Evolutionary conservation across 1,140 invertebrate species (phyloP), one percentile per base, ranked within the genome.

Genomic region (Tribolium madens): DNA sequence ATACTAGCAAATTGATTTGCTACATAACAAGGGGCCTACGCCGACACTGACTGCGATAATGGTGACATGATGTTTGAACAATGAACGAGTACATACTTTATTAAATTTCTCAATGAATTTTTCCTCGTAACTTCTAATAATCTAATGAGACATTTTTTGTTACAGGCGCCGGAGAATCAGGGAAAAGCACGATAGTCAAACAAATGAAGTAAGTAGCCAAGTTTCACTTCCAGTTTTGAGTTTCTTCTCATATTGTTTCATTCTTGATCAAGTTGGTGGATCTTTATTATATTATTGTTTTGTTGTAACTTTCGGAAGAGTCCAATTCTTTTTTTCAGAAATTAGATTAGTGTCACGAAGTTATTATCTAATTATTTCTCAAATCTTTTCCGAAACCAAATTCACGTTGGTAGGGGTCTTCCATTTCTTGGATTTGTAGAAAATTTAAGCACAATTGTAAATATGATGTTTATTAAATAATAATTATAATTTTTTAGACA

Each of bases 141-240:
- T 26, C 6, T 52, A 52, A 60, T 26, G 17, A 3, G 17, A 1
- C 2, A n/a, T 69, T 64, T 48, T 80, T 79, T 79, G 14, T 83
- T 77, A 15, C 84, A 95, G 95, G 95, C 81, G 94, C 97, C 87
- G 97, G 97, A 84, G 97, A 98, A 88, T 98, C 96, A 82, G 97
- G 96, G 82, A 98, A 98, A 89, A 97, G 96, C 91, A 98, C 97
- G 84, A 98, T 98, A 89, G 96, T 98, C 82, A 97, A 97, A 88
- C 95, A 97, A 86, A 96, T 96, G 95, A 96, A 96, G 82, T 83
- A 75, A 83, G 82, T 82, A 70, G 15, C 46, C 21, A 26, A 12
- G 31, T 75, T 78, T 52, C 13, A n/a, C n/a, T n/a, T n/a, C n/a
- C n/a, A n/a, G n/a, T n/a, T n/a, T n/a, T n/a, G n/a, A 52, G 18